A percentile compares a stretch with the other conserved stretches of the same genome.
phyloP scores from a whole-genome alignment of 2,113 vertebrate species.

The Paedocypris sp. region DNA sequence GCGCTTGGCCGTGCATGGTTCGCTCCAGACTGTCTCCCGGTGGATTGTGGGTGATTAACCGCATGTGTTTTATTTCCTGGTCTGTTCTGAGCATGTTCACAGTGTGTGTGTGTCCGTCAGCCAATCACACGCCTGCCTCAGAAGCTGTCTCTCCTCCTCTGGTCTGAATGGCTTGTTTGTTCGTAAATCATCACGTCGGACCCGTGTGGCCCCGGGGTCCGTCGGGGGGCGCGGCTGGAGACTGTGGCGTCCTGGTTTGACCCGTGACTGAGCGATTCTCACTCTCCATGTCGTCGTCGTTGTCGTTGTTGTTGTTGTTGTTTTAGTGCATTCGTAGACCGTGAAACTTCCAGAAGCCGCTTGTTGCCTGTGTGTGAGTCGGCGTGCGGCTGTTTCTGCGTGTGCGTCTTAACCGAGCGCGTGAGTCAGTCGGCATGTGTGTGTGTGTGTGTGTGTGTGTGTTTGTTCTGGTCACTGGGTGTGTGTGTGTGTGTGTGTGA shows the following conservation, averaged over 20 bases:
- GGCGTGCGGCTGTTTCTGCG: background rate
- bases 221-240: too few species aligned
- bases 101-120: conserved; percentile 12
- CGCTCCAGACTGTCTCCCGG: conserved; percentile 2
- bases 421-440: background rate
- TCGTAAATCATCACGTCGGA: conserved; percentile 1
- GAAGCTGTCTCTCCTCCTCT: conserved; percentile 17
- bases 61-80: conserved; percentile 12
- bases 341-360: background rate
- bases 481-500: conserved; percentile 9
- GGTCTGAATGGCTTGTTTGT: conserved; percentile 13
- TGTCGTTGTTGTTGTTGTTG: background rate
- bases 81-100: conserved; percentile 18
- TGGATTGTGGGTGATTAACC: conserved; percentile 16
- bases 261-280: too few species aligned
- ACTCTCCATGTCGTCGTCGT: background rate
- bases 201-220: background rate
- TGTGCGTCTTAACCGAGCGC: background rate
- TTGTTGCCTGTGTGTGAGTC: background rate
- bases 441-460: background rate
- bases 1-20: conserved; percentile 9
- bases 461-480: too few species aligned
- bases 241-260: too few species aligned
- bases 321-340: conserved; percentile 12
- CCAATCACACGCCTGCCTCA: conserved; percentile 17